Base-by-base conservation (phyloP, 2,888 invertebrate genomes). In the Agonopterix heracliana region DNA sequence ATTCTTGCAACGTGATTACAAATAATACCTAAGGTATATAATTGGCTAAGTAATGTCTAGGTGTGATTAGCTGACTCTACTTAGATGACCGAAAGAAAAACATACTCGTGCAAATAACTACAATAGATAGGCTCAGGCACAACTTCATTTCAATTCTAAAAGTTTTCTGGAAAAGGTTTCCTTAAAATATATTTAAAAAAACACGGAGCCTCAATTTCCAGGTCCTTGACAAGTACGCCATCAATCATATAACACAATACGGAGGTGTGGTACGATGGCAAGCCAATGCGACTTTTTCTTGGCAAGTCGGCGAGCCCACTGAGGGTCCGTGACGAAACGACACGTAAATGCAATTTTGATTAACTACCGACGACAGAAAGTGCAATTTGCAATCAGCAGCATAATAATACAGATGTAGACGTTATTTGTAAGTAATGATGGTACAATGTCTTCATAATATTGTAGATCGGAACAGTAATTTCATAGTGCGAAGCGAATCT, bases 271-370 rank as follows among this genome's bases (percentile, higher is more conserved):
- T 63, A 74, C 73, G 46, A 36, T 38, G 38, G 68, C 66, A 62
- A 62, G 62, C 67, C 68, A 69, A 66, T 63, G 71, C 59, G 48
- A 59, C 51, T 81, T 84, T 75, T 76, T 60, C 60, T 44, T 47
- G 48, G 26, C 57, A 57, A 50, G 54, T 58, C 56, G 59, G 48
- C 51, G 56, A 52, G 51, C 54, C 58, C 56, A 59, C 56, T 57
- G 64, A 60, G 65, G 56, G 60, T 70, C 69, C 78, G 78, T 80
- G 81, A 79, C 81, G 71, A 78, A 80, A 73, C 61, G 69, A 71
- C 71, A 66, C 68, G 72, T 83, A 85, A 87, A 52, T 86, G 81
- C 78, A 83, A 79, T 83, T 86, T 82, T 83, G 85, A 87, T 87
- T 79, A 80, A 79, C 77, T 75, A 59, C 67, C 64, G 63, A 68